Base-by-base conservation (phyloP, 2,113 vertebrate genomes). In the Phylloscopus trochilus region DNA sequence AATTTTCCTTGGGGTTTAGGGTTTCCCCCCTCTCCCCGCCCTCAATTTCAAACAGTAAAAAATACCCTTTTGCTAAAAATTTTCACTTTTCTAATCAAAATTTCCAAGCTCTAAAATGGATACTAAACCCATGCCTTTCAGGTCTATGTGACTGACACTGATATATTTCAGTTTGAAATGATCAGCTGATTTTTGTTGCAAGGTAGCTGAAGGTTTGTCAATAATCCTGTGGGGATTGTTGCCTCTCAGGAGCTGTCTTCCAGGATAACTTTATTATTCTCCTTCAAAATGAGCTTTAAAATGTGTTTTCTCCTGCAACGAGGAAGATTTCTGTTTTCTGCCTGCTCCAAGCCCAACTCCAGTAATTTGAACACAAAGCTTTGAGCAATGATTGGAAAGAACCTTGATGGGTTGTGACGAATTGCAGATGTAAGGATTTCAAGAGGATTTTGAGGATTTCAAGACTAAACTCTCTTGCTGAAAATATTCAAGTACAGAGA, bases 21-120 rank as follows among this genome's bases (percentile, higher is more conserved):
- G 15, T 7, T 43, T 6, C 5, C 8, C 4, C 3, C n/a, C n/a
- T n/a, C n/a, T n/a, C n/a, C n/a, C n/a, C n/a, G n/a, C 4, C 1
- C 1, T 8, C 11, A 21, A 1, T 30, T 15, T 15, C 3, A 18
- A 31, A 35, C 13, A 16, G 22, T 13, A 30, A 55, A 88, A 85
- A 75, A 52, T 9, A 11, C 0, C 1, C 8, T 63, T 93, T 59
- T 58, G 13, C 13, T 84, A 33, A 56, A 89, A 68, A 55, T 6
- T 24, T 60, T 39, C 27, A 46, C 3, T 66, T 62, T 60, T 62
- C 28, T 49, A 77, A 52, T 7, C 35, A 81, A 80, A 69, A 52
- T 64, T 30, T 69, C n/a, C 26, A 44, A 22, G 15, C 27, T 63
- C 31, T 76, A 27, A 53, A 43, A 28, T 2, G 1, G 64, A 68